A percentile compares a stretch with the other conserved stretches of the same genome.
phyloP scores from a whole-genome alignment of 2,888 invertebrate genomes.

The Cephus spinipes region DNA sequence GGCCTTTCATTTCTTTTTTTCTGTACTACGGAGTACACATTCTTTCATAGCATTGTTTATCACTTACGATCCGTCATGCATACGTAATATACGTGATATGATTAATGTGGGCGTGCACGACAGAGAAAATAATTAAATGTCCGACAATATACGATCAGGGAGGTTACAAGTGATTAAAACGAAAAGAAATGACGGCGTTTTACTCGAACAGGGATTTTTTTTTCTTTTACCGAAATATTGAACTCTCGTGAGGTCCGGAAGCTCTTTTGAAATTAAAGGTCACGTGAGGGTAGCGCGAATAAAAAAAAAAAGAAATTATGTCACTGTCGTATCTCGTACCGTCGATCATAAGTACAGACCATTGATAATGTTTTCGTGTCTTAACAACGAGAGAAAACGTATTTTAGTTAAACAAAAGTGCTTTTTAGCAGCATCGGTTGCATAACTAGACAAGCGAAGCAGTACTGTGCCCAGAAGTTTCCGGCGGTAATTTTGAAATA shows the following conservation, averaged over 20 bases:
- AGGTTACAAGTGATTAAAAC: not conserved
- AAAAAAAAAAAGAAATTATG: not conserved
- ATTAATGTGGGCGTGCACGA: not conserved
- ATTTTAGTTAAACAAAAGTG: constrained; percentile 16
- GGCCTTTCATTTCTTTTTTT: constrained; percentile 13
- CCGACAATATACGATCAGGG: not conserved
- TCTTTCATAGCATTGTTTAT: not conserved
- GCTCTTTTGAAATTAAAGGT: not conserved
- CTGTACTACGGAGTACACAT: not conserved
- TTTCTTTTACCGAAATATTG: not conserved
- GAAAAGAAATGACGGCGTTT: not conserved
- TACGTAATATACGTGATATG: not conserved
- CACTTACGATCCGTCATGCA: not conserved
- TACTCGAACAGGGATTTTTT: not conserved
- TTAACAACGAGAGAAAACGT: constrained; percentile 13
- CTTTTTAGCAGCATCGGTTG: constrained; percentile 22
- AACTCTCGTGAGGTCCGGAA: not conserved
- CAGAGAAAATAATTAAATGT: not conserved
- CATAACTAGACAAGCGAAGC: constrained; percentile 15
- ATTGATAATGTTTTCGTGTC: constrained; percentile 21
- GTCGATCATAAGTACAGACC: not conserved
- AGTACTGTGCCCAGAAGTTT: constrained; percentile 10
- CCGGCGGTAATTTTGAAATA: constrained; percentile 24
- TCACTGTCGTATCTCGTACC: no score
- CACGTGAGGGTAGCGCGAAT: not conserved